phyloP scores from a whole-genome alignment of 2,113 vertebrate genomes.

The Tachysurus vachellii region DNA sequence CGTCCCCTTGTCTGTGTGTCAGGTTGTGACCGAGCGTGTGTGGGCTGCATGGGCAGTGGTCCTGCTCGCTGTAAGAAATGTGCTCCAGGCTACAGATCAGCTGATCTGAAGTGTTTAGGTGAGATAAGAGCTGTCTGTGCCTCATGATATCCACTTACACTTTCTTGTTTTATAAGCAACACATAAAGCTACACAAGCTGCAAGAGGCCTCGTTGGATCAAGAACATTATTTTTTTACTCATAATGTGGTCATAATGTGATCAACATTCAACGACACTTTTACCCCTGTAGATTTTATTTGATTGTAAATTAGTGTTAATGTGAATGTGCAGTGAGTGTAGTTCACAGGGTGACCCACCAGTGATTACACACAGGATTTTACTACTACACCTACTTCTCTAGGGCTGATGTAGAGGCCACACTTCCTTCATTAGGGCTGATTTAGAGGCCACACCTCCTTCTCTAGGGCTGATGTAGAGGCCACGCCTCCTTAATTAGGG shows the following conservation, averaged over 20 bases:
- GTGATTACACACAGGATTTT: not conserved
- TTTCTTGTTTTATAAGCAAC: not conserved
- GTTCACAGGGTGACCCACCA: not conserved
- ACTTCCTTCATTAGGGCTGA: too few species aligned
- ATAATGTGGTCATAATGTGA: not conserved
- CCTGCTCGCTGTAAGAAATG: slow-evolving; percentile 89
- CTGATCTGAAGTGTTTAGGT: slow-evolving; percentile 89
- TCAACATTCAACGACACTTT: too few species aligned
- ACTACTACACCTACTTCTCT: too few species aligned
- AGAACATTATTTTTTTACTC: too few species aligned
- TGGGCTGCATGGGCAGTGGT: slow-evolving; percentile 89
- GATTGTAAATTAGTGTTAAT: not conserved
- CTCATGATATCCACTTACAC: not conserved
- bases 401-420: too few species aligned
- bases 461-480: too few species aligned
- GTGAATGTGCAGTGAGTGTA: not conserved
- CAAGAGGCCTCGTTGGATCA: not conserved
- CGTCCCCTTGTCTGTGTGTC: not conserved
- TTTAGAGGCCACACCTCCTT: too few species aligned
- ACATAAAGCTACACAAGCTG: not conserved
- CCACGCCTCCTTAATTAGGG: too few species aligned
- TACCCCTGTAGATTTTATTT: not conserved
- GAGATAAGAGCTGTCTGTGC: slow-evolving; percentile 47
- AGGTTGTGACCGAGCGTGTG: slow-evolving; percentile 89
- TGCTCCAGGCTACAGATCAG: slow-evolving; percentile 84